Base-by-base conservation (phyloP, 2,113 vertebrate species). In the Eurystomus gularis region DNA sequence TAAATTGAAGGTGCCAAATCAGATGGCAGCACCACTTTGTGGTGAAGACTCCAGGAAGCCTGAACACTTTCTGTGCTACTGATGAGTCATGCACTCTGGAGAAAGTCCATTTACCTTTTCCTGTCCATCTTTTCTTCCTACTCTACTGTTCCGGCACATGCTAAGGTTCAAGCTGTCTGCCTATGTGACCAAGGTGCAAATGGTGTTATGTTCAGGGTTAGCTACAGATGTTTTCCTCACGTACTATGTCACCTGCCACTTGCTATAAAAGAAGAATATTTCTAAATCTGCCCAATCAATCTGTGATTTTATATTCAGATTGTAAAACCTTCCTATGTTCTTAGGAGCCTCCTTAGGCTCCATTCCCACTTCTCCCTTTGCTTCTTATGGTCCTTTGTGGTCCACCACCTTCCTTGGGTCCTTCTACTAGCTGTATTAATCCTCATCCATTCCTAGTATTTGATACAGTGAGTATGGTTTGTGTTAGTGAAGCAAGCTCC, bases 41-140 rank as follows among this genome's bases (percentile, higher is more conserved):
- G 24, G 19, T 16, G 18, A 78, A 49, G 21, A 57, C 35, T 65
- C 3, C 10, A 55, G 33, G 58, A 64, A 93, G 10, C 11, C 16
- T 14, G 4, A 49, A 33, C 52, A 20, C 11, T 69, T 82, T 55
- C 37, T 84, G 10, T 52, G 48, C 20, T 64, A 14, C 48, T 35
- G 4, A 20, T 52, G 33, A 23, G 26, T 54, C 0, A 0, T 46
- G 16, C 7, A 62, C 9, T 7, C 9, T 35, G 13, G 24, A 35
- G 52, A 66, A 75, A 46, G 33, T 42, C 9, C 8, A 69, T 70
- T 62, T 20, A 66, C 14, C 37, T 46, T 10, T 33, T 24, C 25
- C 10, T 68, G 25, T 75, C 10, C 29, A 26, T 68, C 17, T 73
- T 92, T 65, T 52, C 72, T 82, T 76, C 33, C 17, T 76, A 8